Evolutionary conservation across 2,888 invertebrate genomes (phyloP), one percentile per base, ranked within the genome.

Genomic region (Lithophane semibrunnea): DNA sequence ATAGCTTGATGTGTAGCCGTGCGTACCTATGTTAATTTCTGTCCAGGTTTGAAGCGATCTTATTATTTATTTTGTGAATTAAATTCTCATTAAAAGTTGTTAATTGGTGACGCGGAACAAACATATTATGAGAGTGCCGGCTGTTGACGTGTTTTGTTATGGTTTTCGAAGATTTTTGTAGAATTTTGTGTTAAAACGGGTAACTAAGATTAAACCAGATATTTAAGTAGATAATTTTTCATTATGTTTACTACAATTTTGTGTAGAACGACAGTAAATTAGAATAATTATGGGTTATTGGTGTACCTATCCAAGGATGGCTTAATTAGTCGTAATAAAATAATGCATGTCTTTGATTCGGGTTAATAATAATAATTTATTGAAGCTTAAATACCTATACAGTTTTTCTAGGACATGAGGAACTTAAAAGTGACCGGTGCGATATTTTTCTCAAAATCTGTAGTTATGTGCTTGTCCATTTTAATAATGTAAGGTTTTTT

Each of bases 71-170:
- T 60, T 66, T 60, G 65, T 60, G 49, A 86, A 88, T 87, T 83
- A 86, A 75, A 78, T 81, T 79, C 83, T 87, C 75, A 87, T 86
- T 86, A 85, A 88, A 87, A 87, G 75, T 88, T 88, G 58, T 42
- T 84, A 80, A 83, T 78, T 79, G 74, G 63, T 78, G 72, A 66
- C 58, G 74, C 42, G 18, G 7, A 68, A 83, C 72, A 88, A 86
- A 82, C 84, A 86, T 75, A 44, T 66, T 56, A 37, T 52, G 29
- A 16, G 52, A 37, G 24, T 65, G 58, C 44, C 54, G 56, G 44
- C 21, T 29, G n/a, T 24, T 63, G 52, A 65, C 64, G 21, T 21
- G 29, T 37, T 42, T 52, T 72, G 63, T 37, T 47, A 24, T 29
- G 54, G 47, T 54, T 56, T 64, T 12, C 16, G 29, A 18, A 60